phyloP scores from a whole-genome alignment of 2,797 vertebrate species.

The Enteromius viviparus region DNA sequence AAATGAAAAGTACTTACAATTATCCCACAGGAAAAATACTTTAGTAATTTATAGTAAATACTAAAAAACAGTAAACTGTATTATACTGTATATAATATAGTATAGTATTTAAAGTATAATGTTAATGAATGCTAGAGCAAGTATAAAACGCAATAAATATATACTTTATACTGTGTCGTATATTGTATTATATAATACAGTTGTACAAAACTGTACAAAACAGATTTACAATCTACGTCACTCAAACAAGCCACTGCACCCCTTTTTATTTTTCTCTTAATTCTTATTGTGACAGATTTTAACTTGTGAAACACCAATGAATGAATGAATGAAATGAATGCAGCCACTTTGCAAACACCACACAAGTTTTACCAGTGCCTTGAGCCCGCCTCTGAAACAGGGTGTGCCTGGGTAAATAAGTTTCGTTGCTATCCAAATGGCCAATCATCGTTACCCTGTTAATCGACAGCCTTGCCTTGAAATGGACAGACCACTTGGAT shows the following conservation, averaged over 20 bases:
- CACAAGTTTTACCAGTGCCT: not conserved
- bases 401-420: conserved; percentile 3
- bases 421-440: conserved; percentile 14
- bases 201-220: too few relatives aligned
- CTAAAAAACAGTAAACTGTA: too few relatives aligned
- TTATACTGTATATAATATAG: not conserved
- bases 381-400: conserved; percentile 29
- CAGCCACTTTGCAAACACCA: not conserved
- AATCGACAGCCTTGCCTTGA: conserved; percentile 23
- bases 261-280: not conserved
- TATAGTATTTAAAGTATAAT: too few relatives aligned
- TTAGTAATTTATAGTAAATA: too few relatives aligned
- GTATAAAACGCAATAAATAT: too few relatives aligned
- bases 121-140: too few relatives aligned
- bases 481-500: not conserved
- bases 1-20: not conserved
- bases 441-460: conserved; percentile 33
- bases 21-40: too few relatives aligned
- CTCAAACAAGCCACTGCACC: not conserved
- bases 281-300: not conserved
- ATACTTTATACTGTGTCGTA: too few relatives aligned
- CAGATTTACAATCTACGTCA: not conserved
- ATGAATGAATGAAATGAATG: not conserved
- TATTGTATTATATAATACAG: too few relatives aligned
- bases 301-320: not conserved